Base-by-base conservation (phyloP, 2,797 vertebrate genomes). In the Petrocephalus schoutedeni region DNA sequence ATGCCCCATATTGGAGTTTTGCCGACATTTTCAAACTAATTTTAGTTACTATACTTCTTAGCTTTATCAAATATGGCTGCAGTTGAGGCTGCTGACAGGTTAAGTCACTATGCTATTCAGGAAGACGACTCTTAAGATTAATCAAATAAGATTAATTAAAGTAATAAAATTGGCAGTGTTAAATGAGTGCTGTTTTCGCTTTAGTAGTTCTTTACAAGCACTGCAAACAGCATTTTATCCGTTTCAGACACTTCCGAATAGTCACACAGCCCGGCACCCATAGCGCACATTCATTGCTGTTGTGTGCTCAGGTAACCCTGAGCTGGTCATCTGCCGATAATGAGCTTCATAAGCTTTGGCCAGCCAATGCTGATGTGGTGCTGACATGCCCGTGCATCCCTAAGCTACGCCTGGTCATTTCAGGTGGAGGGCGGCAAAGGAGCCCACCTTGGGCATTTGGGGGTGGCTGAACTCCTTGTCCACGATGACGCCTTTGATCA, bases 391-490 rank as follows among this genome's bases (percentile, higher is more conserved):
- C 61, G 12, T 14, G 23, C 23, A 0, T 32, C 61, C 61, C 61
- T 14, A 9, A 83, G 23, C 12, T 2, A 0, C 7, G 19, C 80
- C 36, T 23, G 3, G 16, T 12, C 80, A 49, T 23, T 28, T 2
- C 9, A 21, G n/a, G 16, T 4, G 41, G 28, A 8, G 12, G 3
- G 23, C 10, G 10, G n/a, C 1, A 56, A 56, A 56, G 54, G 41
- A 16, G 45, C 87, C 23, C 92, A 99, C 98, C 95, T 99, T 99
- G 36, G 98, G 98, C 98, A 99, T 99, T 93, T 99, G 98, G 0
- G 98, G 98, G 91, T 99, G 98, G 92, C 98, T 99, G 95, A 99
- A 99, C 91, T 99, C 98, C 93, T 99, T 99, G 93, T 99, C 98
- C 88, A 99, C 96, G n/a, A 99, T 93, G 77, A 99, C 98, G 9